Conservation (phyloP, 1,140 invertebrate species). For the Tribolium castaneum region DNA sequence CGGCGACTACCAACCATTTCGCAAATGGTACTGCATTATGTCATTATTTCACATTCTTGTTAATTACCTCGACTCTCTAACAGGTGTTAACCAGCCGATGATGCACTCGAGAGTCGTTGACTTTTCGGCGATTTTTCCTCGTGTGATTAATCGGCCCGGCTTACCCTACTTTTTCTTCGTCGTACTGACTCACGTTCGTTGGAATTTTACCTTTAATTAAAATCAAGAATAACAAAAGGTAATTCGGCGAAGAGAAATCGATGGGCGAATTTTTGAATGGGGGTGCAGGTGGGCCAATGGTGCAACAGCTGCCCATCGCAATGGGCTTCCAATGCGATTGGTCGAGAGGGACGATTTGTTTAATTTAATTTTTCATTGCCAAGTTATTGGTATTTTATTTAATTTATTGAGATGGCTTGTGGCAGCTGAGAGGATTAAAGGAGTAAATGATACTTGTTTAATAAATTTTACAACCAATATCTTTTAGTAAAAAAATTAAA, state of each 20-base stretch:
- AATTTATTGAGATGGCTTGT: not conserved
- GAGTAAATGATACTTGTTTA: not conserved
- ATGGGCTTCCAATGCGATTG: not conserved
- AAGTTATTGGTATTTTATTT: not conserved
- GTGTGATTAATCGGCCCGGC: not conserved
- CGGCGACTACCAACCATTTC: constrained; percentile 32
- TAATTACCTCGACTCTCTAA: not conserved
- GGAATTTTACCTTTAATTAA: constrained; percentile 4
- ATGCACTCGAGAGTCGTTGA: constrained; percentile 7
- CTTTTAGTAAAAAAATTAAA: not conserved
- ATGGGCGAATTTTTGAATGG: not conserved
- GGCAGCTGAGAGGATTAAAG: not conserved
- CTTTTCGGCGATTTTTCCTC: not conserved
- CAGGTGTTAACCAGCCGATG: not conserved
- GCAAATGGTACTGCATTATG: constrained; percentile 18
- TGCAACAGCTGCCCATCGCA: not conserved
- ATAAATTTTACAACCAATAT: not conserved
- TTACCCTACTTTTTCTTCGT: constrained; percentile 1
- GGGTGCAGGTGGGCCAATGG: not conserved
- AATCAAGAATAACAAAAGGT: not conserved
- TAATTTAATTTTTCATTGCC: not conserved
- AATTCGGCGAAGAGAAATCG: not conserved
- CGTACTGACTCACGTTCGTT: not conserved
- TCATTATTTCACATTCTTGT: not conserved
- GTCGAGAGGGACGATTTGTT: not conserved